A percentile compares a stretch with the other conserved stretches of the same genome.
Conservation (phyloP, 2,797 vertebrate genomes). For the Pseudomugil tenellus region DNA sequence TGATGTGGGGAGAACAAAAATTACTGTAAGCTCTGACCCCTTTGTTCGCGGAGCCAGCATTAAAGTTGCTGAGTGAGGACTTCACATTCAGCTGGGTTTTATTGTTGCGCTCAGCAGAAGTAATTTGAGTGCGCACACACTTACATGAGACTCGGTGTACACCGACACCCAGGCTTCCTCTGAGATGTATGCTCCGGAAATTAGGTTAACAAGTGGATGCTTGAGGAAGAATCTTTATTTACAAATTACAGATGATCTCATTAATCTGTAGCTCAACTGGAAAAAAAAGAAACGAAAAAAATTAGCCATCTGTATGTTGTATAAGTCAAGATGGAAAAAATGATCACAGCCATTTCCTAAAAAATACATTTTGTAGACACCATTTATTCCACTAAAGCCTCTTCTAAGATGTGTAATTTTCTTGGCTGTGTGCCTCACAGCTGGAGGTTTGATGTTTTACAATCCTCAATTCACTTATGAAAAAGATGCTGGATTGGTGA, state of each 20-base stretch:
- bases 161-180: conserved; percentile 10
- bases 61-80: conserved; percentile 78
- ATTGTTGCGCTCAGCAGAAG: conserved; percentile 72
- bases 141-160: neutral
- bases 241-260: neutral
- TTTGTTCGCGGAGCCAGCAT: conserved; percentile 70
- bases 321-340: conserved; percentile 38
- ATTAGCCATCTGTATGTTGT: conserved; percentile 34
- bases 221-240: conserved; percentile 5
- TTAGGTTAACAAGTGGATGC: neutral
- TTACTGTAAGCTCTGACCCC: conserved; percentile 71
- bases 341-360: conserved; percentile 37
- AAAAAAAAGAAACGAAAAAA: neutral
- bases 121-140: conserved; percentile 24
- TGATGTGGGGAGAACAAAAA: conserved; percentile 70
- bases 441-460: conserved; percentile 40
- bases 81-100: conserved; percentile 71
- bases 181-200: conserved; percentile 20
- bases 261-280: conserved; percentile 12
- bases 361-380: conserved; percentile 46
- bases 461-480: conserved; percentile 35
- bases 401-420: conserved; percentile 40
- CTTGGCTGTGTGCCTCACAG: conserved; percentile 51
- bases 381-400: conserved; percentile 45
- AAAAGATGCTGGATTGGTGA: conserved; percentile 48